These are phyloP conservation scores for Phalera bucephala DNA, from an alignment of 2,888 invertebrate genomes.

Conservation along the genomic window DNA sequence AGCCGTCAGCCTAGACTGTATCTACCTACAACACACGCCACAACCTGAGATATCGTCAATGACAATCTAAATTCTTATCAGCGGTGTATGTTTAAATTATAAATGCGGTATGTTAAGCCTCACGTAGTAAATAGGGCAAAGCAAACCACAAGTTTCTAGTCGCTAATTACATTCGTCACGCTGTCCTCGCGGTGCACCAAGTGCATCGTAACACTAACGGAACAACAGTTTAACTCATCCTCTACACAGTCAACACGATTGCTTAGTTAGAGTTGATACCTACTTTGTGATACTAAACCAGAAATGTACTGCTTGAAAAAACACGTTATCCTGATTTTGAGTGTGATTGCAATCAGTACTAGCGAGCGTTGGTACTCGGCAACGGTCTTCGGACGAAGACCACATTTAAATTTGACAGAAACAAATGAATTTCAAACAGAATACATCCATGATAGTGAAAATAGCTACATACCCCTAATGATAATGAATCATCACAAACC, in stretches of 20 bases:
- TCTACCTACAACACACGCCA: slow-evolving; percentile 7
- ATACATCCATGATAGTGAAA: slow-evolving; percentile 11
- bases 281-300: background rate
- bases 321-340: slow-evolving; percentile 23
- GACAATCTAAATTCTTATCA: slow-evolving; percentile 6
- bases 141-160: slow-evolving; percentile 65
- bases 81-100: no score
- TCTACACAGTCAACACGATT: slow-evolving; percentile 9
- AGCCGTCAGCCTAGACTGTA: slow-evolving; percentile 42
- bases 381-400: slow-evolving; percentile 28
- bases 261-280: slow-evolving; percentile 1
- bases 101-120: no score
- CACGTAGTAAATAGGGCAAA: slow-evolving; percentile 44
- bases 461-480: slow-evolving; percentile 19
- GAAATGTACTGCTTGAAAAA: slow-evolving; percentile 28
- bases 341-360: slow-evolving; percentile 23
- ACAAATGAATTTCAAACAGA: slow-evolving; percentile 2
- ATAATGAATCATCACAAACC: slow-evolving; percentile 11
- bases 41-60: background rate
- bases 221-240: slow-evolving; percentile 32
- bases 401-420: slow-evolving; percentile 8
- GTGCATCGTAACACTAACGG: slow-evolving; percentile 39
- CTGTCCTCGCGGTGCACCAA: slow-evolving; percentile 41
- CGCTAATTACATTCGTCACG: slow-evolving; percentile 65
- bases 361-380: slow-evolving; percentile 57